Evolutionary conservation across 1,140 invertebrate genomes (phyloP).

Genomic region (silkworm (Bombyx mori)): DNA sequence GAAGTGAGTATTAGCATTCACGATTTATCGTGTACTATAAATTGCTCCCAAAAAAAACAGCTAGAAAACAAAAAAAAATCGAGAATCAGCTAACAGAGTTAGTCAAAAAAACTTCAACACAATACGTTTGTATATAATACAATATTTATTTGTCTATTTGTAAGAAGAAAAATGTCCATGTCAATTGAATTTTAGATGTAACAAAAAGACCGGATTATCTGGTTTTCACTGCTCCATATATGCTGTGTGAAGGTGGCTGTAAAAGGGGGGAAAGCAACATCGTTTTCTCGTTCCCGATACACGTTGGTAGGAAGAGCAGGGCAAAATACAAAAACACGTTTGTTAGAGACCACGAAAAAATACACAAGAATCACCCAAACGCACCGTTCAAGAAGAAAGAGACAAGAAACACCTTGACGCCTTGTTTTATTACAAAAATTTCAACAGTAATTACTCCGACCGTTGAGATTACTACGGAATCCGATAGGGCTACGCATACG

Average conservation of each 20-base stretch:
- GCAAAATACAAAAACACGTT: conserved; percentile 22
- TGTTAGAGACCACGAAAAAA: conserved; percentile 17
- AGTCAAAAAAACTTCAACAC: too few species aligned
- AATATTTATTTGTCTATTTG: not conserved
- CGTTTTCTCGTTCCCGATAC: conserved; percentile 35
- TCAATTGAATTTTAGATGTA: conserved; percentile 30
- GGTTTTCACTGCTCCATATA: conserved; percentile 47
- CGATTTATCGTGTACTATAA: too few species aligned
- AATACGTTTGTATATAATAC: too few species aligned
- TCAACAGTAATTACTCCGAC: conserved; percentile 1
- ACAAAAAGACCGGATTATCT: conserved; percentile 22
- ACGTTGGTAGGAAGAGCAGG: conserved; percentile 22
- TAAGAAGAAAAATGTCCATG: not conserved
- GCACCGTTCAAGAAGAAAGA: conserved; percentile 25
- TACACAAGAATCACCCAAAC: conserved; percentile 7
- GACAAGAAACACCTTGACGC: conserved; percentile 16
- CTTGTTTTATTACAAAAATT: conserved; percentile 11
- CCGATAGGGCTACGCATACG: conserved; percentile 3
- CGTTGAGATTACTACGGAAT: conserved; percentile 4
- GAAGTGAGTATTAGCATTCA: too few species aligned
- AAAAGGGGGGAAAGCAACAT: conserved; percentile 20
- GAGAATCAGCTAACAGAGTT: too few species aligned
- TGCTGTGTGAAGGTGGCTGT: conserved; percentile 36
- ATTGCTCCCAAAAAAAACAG: too few species aligned
- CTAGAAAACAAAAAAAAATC: too few species aligned